phyloP scores from a whole-genome alignment of 2,888 invertebrate species.

The Andricus curvator region DNA sequence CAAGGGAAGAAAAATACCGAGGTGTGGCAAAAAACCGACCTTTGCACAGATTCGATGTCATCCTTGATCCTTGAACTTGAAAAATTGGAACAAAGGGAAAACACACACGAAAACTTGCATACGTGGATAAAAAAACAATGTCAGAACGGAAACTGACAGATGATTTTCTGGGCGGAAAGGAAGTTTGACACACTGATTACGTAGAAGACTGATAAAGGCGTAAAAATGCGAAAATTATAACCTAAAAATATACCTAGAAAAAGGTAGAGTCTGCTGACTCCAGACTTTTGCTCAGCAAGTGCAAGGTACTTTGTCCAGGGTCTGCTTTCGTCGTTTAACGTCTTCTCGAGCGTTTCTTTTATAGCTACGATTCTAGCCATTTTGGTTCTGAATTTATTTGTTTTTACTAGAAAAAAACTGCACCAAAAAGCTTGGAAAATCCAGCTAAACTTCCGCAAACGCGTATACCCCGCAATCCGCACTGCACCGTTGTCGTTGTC shows the following conservation, averaged over 20 bases:
- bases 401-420: background rate
- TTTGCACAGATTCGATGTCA: constrained; percentile 6
- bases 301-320: constrained; percentile 87
- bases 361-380: constrained; percentile 79
- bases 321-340: constrained; percentile 84
- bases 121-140: constrained; percentile 2
- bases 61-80: constrained; percentile 17
- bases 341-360: constrained; percentile 82
- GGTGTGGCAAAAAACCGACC: constrained; percentile 42
- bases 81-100: background rate
- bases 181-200: background rate
- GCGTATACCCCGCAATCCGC: background rate
- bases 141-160: background rate
- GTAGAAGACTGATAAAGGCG: constrained; percentile 35
- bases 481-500: background rate
- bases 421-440: background rate
- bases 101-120: constrained; percentile 3
- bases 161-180: background rate
- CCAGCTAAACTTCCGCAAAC: background rate
- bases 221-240: constrained; percentile 51
- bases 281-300: constrained; percentile 85
- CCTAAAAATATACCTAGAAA: constrained; percentile 85
- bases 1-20: background rate
- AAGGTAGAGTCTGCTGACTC: constrained; percentile 87
- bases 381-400: constrained; percentile 42